Evolutionary conservation across 2,888 invertebrate species (phyloP), one percentile per base, ranked within the genome.

Genomic region (Acanthoscelides obtectus): DNA sequence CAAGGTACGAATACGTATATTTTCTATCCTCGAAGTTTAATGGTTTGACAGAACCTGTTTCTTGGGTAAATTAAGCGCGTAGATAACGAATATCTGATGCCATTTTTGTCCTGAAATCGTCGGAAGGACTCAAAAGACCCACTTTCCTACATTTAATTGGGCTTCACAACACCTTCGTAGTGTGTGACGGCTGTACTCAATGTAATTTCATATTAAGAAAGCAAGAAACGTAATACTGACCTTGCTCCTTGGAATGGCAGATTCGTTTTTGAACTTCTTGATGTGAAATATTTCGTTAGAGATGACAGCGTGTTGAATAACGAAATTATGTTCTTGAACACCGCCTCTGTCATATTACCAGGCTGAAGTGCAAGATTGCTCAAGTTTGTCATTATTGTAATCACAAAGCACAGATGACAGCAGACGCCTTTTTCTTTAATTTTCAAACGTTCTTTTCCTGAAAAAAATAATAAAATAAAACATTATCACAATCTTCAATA

Each of bases 261-360:
- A 80, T 87, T 86, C 12, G 83, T 80, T 72, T 84, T 83, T 0
- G 86, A 83, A 17, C 88, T 88, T 74, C 88, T 86, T 8, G 80
- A 78, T 20, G 86, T 82, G 76, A 91, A 91, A 83, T 91, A 90
- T 80, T 89, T 91, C 0, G 90, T 87, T 25, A 91, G 81, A 70
- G 86, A 86, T 71, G 86, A 88, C 4, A 91, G 80, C 68, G 88
- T 86, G 20, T 84, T 86, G 79, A 88, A 92, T 64, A 89, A 83
- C 71, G 86, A 86, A 66, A 88, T 87, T 19, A 90, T 80, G 73
- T 89, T 86, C 77, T 88, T 89, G 69, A 90, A 87, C 2, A 90
- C 82, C 2, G 84, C 83, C 76, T 91, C 90, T 73, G 88, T 88
- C 64, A 86, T 84, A 27, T 82, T 79, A 0, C 90, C 89, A n/a